phyloP scores from a whole-genome alignment of 2,113 vertebrate genomes.

The Paramisgurnus dabryanus region DNA sequence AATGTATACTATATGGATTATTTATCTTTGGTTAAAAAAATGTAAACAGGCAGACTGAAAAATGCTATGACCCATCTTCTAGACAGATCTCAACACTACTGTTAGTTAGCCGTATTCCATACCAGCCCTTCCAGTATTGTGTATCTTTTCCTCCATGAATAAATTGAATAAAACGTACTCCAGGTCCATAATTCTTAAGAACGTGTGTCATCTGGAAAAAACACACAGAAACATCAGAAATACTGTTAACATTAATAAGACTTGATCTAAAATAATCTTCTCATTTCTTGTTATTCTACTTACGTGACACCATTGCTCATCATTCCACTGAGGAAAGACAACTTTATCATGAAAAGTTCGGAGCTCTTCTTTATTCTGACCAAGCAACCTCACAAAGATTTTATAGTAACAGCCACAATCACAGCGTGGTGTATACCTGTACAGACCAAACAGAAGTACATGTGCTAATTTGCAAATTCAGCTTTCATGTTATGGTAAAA shows the following conservation, averaged over 20 bases:
- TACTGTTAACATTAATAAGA: background rate
- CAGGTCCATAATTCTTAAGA: conserved; percentile 83
- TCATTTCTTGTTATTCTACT: background rate
- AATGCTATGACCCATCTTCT: too few species aligned
- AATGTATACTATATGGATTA: too few species aligned
- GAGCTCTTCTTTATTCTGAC: conserved; percentile 50
- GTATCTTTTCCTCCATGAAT: conserved; percentile 86
- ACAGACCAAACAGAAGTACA: background rate
- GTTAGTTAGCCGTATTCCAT: conserved; percentile 87
- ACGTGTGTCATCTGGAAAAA: conserved; percentile 81
- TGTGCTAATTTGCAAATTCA: background rate
- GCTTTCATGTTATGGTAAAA: too few species aligned
- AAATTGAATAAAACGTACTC: conserved; percentile 84
- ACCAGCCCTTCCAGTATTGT: conserved; percentile 90
- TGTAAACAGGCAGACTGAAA: too few species aligned
- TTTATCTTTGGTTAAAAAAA: too few species aligned
- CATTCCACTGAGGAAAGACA: conserved; percentile 70
- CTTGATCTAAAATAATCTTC: too few species aligned
- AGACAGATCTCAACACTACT: conserved; percentile 82
- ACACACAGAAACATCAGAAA: background rate
- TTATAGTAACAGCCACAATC: conserved; percentile 70
- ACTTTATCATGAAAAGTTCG: conserved; percentile 41
- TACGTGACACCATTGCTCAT: conserved; percentile 69
- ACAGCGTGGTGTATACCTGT: conserved; percentile 71
- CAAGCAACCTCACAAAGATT: conserved; percentile 68